phyloP scores from a whole-genome alignment of 2,888 invertebrate genomes.

The Platycheirus albimanus region DNA sequence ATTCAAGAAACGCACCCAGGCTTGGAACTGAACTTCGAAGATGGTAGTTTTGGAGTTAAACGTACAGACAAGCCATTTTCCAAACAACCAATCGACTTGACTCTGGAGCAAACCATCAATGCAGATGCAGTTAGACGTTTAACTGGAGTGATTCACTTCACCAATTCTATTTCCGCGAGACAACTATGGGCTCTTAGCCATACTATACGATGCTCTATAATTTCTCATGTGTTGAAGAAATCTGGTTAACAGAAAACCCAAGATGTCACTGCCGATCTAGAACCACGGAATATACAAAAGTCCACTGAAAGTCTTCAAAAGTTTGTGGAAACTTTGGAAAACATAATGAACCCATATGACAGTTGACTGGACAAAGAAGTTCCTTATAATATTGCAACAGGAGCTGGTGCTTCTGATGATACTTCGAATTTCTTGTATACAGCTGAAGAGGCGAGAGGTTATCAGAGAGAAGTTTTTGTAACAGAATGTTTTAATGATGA shows the following conservation, averaged over 20 bases:
- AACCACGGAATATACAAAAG: background rate
- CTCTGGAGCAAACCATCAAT: conserved; percentile 15
- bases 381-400: background rate
- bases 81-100: conserved; percentile 13
- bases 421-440: background rate
- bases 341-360: background rate
- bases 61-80: conserved; percentile 72
- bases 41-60: conserved; percentile 28
- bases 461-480: background rate
- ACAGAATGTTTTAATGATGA: background rate
- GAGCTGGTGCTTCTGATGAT: background rate
- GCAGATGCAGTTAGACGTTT: conserved; percentile 14
- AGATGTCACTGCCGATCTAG: background rate
- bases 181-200: conserved; percentile 13
- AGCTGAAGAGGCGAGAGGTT: background rate
- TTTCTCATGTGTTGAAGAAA: background rate
- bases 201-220: background rate
- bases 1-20: conserved; percentile 28
- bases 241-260: background rate
- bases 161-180: conserved; percentile 29
- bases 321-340: too few species aligned
- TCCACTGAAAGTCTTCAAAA: too few species aligned
- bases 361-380: background rate
- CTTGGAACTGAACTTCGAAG: conserved; percentile 63
- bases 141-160: conserved; percentile 16